Conservation (phyloP, 2,888 invertebrate species). For the Archips crataeganus region DNA sequence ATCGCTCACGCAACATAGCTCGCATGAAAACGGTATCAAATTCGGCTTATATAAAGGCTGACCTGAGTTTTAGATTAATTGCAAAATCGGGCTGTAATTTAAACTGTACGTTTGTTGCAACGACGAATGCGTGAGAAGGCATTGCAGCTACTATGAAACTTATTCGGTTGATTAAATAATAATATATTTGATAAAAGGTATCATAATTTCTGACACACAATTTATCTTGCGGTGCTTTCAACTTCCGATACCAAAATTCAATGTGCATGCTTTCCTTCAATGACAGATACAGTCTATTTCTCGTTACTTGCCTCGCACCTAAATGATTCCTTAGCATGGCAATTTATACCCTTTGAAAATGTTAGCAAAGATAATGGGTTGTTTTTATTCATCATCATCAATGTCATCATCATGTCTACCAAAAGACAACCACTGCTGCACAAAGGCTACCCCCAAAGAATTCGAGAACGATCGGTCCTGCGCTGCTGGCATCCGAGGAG, state of each 20-base stretch:
- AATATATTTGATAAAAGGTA: background rate
- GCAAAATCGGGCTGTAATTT: constrained; percentile 33
- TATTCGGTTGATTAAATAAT: background rate
- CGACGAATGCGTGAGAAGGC: constrained; percentile 13
- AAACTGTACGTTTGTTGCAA: constrained; percentile 31
- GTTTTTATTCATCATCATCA: background rate
- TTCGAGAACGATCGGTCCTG: no score
- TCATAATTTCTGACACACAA: background rate
- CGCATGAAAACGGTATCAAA: constrained; percentile 40
- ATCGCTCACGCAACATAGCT: constrained; percentile 36
- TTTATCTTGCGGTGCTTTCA: background rate
- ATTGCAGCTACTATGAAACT: background rate
- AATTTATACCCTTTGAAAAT: no score
- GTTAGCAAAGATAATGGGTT: no score
- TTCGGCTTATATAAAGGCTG: constrained; percentile 40
- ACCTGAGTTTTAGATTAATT: constrained; percentile 38
- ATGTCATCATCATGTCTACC: no score
- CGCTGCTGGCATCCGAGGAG: no score
- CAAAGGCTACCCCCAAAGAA: no score
- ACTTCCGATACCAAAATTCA: no score
- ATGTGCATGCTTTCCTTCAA: background rate
- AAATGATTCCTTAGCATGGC: no score
- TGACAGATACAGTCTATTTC: background rate
- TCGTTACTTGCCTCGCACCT: no score
- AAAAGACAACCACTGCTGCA: no score